Evolutionary conservation across 2,888 invertebrate species (phyloP).

Genomic region (Epistrophe grossulariae): DNA sequence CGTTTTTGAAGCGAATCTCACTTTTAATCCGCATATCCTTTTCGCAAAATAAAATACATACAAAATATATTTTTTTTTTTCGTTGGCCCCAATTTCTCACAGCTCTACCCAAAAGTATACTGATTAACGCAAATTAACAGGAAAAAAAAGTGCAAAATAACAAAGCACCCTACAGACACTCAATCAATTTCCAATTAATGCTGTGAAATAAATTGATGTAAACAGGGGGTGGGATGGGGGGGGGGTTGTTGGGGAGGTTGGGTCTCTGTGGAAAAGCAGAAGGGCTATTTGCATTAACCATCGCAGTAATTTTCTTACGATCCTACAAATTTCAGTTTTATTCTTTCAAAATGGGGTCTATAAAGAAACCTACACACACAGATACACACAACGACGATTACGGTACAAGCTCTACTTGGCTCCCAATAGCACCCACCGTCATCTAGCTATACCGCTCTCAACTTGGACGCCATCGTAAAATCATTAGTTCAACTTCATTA

Average conservation of each 20-base stretch:
- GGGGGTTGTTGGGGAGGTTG: not conserved
- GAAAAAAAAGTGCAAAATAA: slow-evolving; percentile 20
- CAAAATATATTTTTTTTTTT: not conserved
- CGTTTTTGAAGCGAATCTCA: slow-evolving; percentile 23
- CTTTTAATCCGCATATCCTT: slow-evolving; percentile 32
- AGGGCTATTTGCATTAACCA: slow-evolving; percentile 70
- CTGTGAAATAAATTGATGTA: slow-evolving; percentile 68
- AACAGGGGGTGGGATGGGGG: not conserved
- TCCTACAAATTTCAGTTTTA: slow-evolving; percentile 68
- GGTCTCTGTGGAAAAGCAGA: slow-evolving; percentile 38
- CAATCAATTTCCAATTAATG: slow-evolving; percentile 76
- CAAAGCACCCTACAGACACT: slow-evolving; percentile 71
- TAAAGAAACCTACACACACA: slow-evolving; percentile 6
- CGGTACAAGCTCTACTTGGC: slow-evolving; percentile 1
- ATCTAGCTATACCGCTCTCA: not conserved
- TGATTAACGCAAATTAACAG: slow-evolving; percentile 63
- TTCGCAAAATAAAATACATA: not conserved
- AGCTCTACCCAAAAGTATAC: slow-evolving; percentile 29
- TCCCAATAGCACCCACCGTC: not conserved
- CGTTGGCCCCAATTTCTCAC: slow-evolving; percentile 20
- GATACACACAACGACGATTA: not conserved
- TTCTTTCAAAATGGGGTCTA: slow-evolving; percentile 9
- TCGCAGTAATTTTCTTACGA: slow-evolving; percentile 73
- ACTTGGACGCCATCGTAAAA: slow-evolving; percentile 69
- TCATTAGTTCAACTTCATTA: slow-evolving; percentile 76